A percentile compares a stretch with the other conserved stretches of the same genome.
phyloP scores from a whole-genome alignment of 2,113 vertebrate genomes.

The Shinisaurus crocodilurus region DNA sequence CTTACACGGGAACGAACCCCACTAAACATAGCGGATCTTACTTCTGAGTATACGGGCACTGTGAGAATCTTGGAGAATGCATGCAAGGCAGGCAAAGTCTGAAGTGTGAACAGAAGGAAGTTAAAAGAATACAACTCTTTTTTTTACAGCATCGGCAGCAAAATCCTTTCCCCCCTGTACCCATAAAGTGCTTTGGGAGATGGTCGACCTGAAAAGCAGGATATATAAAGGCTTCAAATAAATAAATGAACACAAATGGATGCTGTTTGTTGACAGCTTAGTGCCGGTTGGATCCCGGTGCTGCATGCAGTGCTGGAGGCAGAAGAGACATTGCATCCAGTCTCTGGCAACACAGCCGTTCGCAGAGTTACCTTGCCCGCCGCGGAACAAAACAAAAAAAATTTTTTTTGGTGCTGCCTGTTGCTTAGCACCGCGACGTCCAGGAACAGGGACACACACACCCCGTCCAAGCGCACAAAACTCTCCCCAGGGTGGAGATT shows the following conservation, averaged over 20 bases:
- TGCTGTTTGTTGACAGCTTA: no score
- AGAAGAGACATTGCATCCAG: no score
- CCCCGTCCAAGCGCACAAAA: neutral
- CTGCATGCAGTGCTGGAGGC: no score
- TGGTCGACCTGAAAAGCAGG: neutral
- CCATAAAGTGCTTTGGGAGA: neutral
- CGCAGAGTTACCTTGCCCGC: no score
- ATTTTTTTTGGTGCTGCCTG: neutral
- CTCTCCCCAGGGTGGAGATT: neutral
- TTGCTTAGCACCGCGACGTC: neutral
- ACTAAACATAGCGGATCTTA: no score
- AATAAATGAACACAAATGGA: neutral
- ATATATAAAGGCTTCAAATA: neutral
- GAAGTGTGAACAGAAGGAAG: no score
- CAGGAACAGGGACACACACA: no score
- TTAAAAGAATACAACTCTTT: no score
- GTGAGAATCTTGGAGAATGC: neutral
- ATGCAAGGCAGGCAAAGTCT: neutral
- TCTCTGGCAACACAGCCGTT: neutral
- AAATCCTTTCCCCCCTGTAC: neutral
- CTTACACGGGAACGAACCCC: no score
- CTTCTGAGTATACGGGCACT: no score
- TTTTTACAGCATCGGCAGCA: no score
- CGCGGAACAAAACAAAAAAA: neutral
- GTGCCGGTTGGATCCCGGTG: no score